Percentiles rank a stretch among this genome's conserved stretches.
phyloP scores from a whole-genome alignment of 2,113 vertebrate species.

The Tetraodon nigroviridis region DNA sequence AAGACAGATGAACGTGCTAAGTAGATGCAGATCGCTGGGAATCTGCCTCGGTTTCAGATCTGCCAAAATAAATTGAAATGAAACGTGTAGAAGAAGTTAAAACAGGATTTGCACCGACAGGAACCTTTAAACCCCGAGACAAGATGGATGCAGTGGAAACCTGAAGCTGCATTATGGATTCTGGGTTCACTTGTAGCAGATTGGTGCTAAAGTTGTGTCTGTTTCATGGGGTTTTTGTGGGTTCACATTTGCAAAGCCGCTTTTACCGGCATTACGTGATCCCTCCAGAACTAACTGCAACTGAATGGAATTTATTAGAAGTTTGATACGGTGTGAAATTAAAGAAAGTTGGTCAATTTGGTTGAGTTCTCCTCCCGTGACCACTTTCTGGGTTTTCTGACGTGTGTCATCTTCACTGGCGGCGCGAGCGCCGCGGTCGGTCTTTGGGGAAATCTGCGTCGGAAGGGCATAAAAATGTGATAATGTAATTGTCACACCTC shows the following conservation, averaged over 20 bases:
- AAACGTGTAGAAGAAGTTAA: too few relatives aligned
- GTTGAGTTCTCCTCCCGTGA: conserved; percentile 3
- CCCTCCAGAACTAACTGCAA: not conserved
- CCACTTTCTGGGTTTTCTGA: conserved; percentile 10
- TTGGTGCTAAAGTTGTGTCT: not conserved
- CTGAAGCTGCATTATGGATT: not conserved
- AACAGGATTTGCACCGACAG: too few relatives aligned
- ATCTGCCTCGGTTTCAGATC: too few relatives aligned
- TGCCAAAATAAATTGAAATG: too few relatives aligned
- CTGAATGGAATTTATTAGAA: not conserved
- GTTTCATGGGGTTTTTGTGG: not conserved
- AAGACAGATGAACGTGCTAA: too few relatives aligned
- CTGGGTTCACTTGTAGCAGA: not conserved
- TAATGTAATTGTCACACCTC: conserved; percentile 18
- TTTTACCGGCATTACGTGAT: not conserved
- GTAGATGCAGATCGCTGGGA: too few relatives aligned
- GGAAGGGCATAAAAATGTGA: conserved; percentile 6
- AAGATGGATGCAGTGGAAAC: not conserved
- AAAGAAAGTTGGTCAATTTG: conserved; percentile 5
- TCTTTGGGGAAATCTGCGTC: not conserved
- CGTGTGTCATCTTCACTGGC: conserved; percentile 14
- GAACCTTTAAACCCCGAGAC: too few relatives aligned
- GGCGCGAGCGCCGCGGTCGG: conserved; percentile 6
- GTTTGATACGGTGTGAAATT: conserved; percentile 1
- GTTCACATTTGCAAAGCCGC: not conserved